These are phyloP conservation scores for Ophonus ardosiacus DNA, from an alignment of 2,888 invertebrate species.

Conservation along the genomic window DNA sequence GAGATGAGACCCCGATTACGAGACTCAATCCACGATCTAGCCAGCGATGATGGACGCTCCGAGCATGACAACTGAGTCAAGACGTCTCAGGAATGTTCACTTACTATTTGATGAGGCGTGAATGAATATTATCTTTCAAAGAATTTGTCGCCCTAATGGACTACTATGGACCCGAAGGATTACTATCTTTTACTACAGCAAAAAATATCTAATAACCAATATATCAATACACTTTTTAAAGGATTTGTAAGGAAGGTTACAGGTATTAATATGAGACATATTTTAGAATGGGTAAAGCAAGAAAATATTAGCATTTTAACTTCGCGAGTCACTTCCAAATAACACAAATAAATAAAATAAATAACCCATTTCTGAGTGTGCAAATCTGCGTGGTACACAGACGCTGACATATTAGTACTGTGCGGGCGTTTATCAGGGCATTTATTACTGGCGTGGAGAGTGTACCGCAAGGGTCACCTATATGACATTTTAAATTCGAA, in stretches of 20 bases:
- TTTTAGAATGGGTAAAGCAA: no score
- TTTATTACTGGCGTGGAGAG: no score
- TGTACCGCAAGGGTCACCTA: no score
- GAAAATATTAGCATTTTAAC: no score
- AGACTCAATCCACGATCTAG: background rate
- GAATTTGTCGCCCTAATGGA: slow-evolving; percentile 37
- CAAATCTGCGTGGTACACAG: no score
- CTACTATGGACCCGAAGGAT: slow-evolving; percentile 25
- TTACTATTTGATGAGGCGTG: slow-evolving; percentile 28
- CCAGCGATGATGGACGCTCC: slow-evolving; percentile 72
- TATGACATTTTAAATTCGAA: no score
- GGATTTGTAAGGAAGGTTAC: background rate
- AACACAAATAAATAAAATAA: no score
- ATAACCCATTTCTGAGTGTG: no score
- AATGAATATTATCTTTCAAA: slow-evolving; percentile 35
- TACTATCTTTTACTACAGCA: background rate
- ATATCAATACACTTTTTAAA: background rate
- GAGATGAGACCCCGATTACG: slow-evolving; percentile 69
- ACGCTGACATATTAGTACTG: no score
- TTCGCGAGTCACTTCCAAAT: no score
- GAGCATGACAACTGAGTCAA: slow-evolving; percentile 58
- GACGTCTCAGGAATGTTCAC: slow-evolving; percentile 15
- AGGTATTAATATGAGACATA: background rate
- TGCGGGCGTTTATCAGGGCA: no score
- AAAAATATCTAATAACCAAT: background rate